Percentiles rank a stretch among this genome's conserved stretches.
Conservation (phyloP, 2,888 invertebrate species). For the Sarcophaga variegata region DNA sequence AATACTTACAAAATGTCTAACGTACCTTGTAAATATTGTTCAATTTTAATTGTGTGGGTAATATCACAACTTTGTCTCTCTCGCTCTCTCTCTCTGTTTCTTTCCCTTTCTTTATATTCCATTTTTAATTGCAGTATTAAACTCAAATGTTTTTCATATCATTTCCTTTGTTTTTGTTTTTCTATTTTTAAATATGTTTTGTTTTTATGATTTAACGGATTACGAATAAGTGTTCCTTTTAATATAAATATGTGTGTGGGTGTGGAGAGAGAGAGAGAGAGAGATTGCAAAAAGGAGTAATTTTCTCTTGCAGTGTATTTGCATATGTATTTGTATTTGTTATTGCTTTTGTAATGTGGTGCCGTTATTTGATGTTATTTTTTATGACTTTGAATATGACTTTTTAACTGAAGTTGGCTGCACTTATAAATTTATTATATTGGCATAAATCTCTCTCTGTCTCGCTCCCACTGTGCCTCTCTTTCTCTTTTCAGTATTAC, state of each 20-base stretch:
- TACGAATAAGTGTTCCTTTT: not conserved
- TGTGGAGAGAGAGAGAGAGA: not conserved
- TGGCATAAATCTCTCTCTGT: not conserved
- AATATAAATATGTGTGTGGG: not conserved
- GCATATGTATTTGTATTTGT: conserved; percentile 18
- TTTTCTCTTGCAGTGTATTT: not conserved
- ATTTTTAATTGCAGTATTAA: conserved; percentile 31
- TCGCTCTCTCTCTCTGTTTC: not conserved
- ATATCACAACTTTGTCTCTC: not conserved
- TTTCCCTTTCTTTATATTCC: not conserved
- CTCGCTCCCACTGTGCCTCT: not conserved
- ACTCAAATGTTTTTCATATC: conserved; percentile 26
- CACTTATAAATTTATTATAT: conserved; percentile 53
- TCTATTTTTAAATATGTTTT: not conserved
- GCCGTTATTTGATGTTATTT: conserved; percentile 12
- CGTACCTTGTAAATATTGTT: too few species aligned
- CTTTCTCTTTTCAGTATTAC: too few species aligned
- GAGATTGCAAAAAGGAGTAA: conserved; percentile 3
- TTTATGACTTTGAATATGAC: conserved; percentile 42
- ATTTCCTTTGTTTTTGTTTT: conserved; percentile 2
- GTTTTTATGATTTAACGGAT: too few species aligned
- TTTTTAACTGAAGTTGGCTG: conserved; percentile 34
- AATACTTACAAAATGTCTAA: too few species aligned
- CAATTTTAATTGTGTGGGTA: too few species aligned
- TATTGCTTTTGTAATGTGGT: conserved; percentile 12